phyloP scores from a whole-genome alignment of 1,140 invertebrate species.

The Tigriopus japonicus region DNA sequence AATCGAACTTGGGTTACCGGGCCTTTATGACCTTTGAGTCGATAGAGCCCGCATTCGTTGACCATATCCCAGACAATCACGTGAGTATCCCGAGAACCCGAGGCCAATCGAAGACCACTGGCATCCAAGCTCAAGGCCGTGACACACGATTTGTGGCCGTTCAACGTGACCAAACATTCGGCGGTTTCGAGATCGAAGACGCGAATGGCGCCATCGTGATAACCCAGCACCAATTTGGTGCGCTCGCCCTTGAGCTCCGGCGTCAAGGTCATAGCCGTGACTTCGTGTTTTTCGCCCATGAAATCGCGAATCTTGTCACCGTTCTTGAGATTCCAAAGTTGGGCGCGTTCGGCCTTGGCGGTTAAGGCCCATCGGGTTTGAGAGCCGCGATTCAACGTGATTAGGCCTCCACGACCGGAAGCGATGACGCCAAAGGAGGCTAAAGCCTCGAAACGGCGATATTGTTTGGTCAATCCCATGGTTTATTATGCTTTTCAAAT shows the following conservation, averaged over 20 bases:
- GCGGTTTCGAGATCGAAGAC: slow-evolving; percentile 47
- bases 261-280: slow-evolving; percentile 47
- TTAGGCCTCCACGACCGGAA: slow-evolving; percentile 53
- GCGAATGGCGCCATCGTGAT: slow-evolving; percentile 67
- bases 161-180: slow-evolving; percentile 53
- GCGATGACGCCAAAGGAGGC: slow-evolving; percentile 69
- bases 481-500: slow-evolving; percentile 16
- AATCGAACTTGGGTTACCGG: slow-evolving; percentile 71
- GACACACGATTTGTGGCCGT: slow-evolving; percentile 69
- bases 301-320: slow-evolving; percentile 51
- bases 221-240: slow-evolving; percentile 66
- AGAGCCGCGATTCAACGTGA: slow-evolving; percentile 40
- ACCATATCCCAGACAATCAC: slow-evolving; percentile 89
- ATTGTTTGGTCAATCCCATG: slow-evolving; percentile 94
- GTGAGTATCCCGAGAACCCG: slow-evolving; percentile 52
- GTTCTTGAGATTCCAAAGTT: slow-evolving; percentile 79
- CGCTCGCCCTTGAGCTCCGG: slow-evolving; percentile 32
- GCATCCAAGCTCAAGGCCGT: slow-evolving; percentile 60
- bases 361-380: slow-evolving; percentile 67
- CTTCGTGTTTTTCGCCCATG: slow-evolving; percentile 49
- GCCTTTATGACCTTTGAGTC: slow-evolving; percentile 80
- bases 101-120: slow-evolving; percentile 23
- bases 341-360: slow-evolving; percentile 75
- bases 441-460: slow-evolving; percentile 63
- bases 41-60: slow-evolving; percentile 64